Evolutionary conservation across 2,888 invertebrate genomes (phyloP), one percentile per base, ranked within the genome.

Genomic region (Podabrus alpinus): DNA sequence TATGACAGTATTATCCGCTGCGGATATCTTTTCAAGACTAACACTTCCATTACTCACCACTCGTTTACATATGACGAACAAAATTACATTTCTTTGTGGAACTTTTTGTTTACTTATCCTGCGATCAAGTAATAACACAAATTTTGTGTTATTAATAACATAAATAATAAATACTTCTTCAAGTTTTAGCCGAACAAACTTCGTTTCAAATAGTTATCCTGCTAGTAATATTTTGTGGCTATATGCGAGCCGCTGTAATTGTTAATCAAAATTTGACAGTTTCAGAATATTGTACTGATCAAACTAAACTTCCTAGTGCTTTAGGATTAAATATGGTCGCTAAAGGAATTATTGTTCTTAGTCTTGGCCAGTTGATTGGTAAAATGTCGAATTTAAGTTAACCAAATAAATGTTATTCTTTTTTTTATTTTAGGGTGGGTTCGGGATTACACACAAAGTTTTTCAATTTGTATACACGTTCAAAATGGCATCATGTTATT

Each of bases 301-400:
- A 83, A 11, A 89, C 89, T 78, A 89, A 90, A 79, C 82, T 94
- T 0, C 91, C 94, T 0, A 91, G 93, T 0, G 94, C 93, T 0
- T 89, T 94, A 2, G 94, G 94, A 0, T 87, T 94, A 1, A 93
- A 92, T 79, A 94, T 94, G 94, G 88, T 94, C 67, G 89, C 91
- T 0, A 93, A 93, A 88, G 93, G 93, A 3, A 83, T 93, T 1
- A 88, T 92, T 29, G 92, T 93, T 0, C 91, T 93, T 7, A 90
- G 91, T 1, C 83, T 92, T 1, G 94, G 93, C 1, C 92, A 92
- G 80, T 78, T 89, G 9, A 83, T 90, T 74, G 87, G 87, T 86
- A 45, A 45, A n/a, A 45, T 45, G n/a, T n/a, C n/a, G n/a, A 45
- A 45, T n/a, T 45, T 9, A 7, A 45, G 45, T 29, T 29, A 29